A percentile compares a stretch with the other conserved stretches of the same genome.
phyloP scores from a whole-genome alignment of 2,888 invertebrate genomes.

The Ariolimax columbianus region DNA sequence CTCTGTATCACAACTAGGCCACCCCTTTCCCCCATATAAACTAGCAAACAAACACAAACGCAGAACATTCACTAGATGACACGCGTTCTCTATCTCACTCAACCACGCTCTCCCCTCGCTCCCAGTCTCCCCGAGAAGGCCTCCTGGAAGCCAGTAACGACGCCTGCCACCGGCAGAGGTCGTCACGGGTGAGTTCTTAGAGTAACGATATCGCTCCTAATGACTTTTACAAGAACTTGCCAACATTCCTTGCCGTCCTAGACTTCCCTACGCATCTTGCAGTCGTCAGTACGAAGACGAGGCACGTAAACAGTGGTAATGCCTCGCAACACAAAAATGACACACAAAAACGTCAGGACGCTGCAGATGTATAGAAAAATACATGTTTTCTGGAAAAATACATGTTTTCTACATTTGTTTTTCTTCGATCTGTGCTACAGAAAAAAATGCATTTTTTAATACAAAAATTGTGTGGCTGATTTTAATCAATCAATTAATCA shows the following conservation, averaged over 20 bases:
- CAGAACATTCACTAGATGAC: background rate
- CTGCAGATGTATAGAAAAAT: too few species aligned
- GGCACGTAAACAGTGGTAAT: constrained; percentile 1
- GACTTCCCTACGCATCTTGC: background rate
- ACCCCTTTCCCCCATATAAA: too few species aligned
- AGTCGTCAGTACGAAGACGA: background rate
- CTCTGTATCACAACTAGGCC: too few species aligned
- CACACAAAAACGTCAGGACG: background rate
- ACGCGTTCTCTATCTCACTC: background rate
- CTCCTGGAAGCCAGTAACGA: constrained; percentile 18
- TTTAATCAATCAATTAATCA: too few species aligned
- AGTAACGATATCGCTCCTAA: constrained; percentile 42
- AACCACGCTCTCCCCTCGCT: background rate
- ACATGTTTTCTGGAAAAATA: background rate
- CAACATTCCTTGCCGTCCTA: constrained; percentile 25
- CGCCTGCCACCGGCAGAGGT: constrained; percentile 12
- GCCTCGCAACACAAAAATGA: background rate
- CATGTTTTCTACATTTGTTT: background rate
- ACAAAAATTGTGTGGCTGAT: too few species aligned
- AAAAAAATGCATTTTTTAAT: too few species aligned
- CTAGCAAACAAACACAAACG: background rate
- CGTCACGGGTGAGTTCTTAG: constrained; percentile 33
- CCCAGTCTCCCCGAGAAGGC: background rate
- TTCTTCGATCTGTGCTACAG: background rate
- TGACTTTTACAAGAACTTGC: constrained; percentile 24